Conservation (phyloP, 2,797 vertebrate genomes). For the Bufotes viridis region DNA sequence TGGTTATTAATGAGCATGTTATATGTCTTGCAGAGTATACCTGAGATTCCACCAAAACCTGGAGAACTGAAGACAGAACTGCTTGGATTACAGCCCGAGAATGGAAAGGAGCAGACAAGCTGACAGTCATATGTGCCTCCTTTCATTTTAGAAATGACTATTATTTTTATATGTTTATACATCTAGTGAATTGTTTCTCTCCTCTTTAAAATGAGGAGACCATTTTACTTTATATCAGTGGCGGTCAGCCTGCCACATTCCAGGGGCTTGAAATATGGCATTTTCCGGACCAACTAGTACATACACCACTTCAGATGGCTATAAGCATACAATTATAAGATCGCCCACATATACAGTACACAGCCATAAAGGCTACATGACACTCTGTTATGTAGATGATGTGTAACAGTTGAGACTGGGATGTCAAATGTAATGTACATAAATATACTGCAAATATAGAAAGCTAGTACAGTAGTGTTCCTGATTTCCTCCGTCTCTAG, state of each 20-base stretch:
- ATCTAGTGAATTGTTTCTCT: neutral
- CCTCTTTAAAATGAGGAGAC: neutral
- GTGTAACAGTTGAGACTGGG: too few species aligned
- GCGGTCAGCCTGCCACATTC: neutral
- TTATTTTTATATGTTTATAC: neutral
- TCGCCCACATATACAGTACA: too few species aligned
- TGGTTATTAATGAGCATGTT: neutral
- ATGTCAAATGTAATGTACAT: too few species aligned
- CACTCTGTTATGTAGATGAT: too few species aligned
- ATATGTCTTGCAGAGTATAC: constrained; percentile 80
- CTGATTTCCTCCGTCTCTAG: too few species aligned
- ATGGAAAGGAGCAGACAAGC: constrained; percentile 7
- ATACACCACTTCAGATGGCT: neutral
- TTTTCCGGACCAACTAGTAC: neutral
- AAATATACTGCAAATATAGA: too few species aligned
- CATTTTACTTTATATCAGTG: neutral
- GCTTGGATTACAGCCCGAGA: constrained; percentile 76
- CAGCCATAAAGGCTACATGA: too few species aligned
- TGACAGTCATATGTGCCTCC: neutral
- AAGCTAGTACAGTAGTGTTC: too few species aligned
- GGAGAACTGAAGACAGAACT: constrained; percentile 92
- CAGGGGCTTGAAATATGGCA: neutral
- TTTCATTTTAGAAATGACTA: neutral
- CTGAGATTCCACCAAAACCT: constrained; percentile 89
- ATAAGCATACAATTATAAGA: neutral